Evolutionary conservation across 2,797 vertebrate genomes (phyloP).

Genomic region (Cryptoprocta ferox): DNA sequence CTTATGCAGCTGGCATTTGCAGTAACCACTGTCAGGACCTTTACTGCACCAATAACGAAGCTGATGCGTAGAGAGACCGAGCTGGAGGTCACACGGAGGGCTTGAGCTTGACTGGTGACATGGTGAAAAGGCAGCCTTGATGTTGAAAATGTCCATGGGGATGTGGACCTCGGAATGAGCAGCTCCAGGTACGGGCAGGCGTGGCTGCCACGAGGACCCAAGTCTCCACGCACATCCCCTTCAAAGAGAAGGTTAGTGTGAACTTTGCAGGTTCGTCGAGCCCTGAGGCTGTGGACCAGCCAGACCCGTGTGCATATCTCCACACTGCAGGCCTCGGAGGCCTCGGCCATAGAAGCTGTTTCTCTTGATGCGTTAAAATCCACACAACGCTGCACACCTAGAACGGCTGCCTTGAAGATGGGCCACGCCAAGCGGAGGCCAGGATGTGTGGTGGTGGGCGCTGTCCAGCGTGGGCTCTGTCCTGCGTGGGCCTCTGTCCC

Average conservation of each 20-base stretch:
- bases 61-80: neutral
- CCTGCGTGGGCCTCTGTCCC: no score
- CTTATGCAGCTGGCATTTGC: neutral
- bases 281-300: neutral
- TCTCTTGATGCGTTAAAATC: no score
- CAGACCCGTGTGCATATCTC: no score
- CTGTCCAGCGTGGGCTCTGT: rapidly evolving
- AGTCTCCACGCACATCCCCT: neutral
- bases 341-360: rapidly evolving
- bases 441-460: rapidly evolving
- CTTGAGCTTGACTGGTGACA: neutral
- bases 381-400: rapidly evolving
- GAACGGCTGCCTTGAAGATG: rapidly evolving
- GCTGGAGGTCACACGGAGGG: neutral
- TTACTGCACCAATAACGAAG: neutral
- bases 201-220: neutral
- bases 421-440: rapidly evolving
- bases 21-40: neutral
- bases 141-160: neutral
- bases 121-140: neutral
- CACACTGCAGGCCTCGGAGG: neutral
- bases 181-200: neutral
- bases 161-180: rapidly evolving
- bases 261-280: rapidly evolving
- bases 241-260: neutral